Evolutionary conservation across 1,140 invertebrate genomes (phyloP), one percentile per base, ranked within the genome.

Genomic region (Pristionchus pacificus): DNA sequence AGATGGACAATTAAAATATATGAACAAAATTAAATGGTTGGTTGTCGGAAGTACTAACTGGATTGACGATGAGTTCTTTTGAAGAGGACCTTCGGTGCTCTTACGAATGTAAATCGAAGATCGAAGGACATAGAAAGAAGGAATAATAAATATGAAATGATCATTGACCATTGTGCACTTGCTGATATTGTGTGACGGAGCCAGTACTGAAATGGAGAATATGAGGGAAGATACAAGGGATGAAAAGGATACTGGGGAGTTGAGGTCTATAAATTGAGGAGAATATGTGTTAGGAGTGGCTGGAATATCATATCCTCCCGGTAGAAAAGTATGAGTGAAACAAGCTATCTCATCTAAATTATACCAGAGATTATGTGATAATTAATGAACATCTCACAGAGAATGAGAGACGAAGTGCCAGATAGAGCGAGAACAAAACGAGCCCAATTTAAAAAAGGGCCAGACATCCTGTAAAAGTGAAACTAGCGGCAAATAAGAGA

Each of bases 391-490:
- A 15, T 49, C 71, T 70, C 38, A 76, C 74, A 60, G 15, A 76
- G 57, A n/a, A 74, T 25, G 27, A 76, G 57, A 6, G 68, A 33
- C 25, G 60, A 10, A 0, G 72, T 76, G 1, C 67, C 66, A 3
- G 65, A 32, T 1, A 74, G 24, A 38, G n/a, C 13, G 6, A 76
- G 28, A 15, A 68, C 1, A 30, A 76, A 63, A 10, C 74, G 72
- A 49, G 32, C 31, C 6, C 31, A 24, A 29, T 68, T 70, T 1
- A 74, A 55, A 6, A 25, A n/a, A 1, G 61, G 67, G 30, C 65
- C 58, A 14, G 68, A 60, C 74, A 76, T 76, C n/a, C 74, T 57
- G 15, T 66, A 66, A 1, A 65, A 60, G 38, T 70, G n/a, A 24
- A 14, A n/a, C 60, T 66, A 74, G 1, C 61, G 32, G n/a, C n/a